These are phyloP conservation scores for Solenodon paradoxus DNA, from an alignment of 2,113 vertebrate genomes.

Conservation along the genomic window DNA sequence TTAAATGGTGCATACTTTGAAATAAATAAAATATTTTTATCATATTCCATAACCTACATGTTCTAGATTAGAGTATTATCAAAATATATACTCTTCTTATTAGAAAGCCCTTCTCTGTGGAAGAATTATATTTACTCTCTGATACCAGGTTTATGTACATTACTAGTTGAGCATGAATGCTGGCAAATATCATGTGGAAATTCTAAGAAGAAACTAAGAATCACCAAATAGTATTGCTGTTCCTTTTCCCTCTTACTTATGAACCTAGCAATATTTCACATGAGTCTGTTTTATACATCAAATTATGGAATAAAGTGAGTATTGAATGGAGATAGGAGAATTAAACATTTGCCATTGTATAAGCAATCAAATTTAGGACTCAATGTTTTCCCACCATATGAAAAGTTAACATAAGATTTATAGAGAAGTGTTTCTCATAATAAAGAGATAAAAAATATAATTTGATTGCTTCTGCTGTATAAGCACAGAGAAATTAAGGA, in stretches of 20 bases:
- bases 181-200: not conserved
- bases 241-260: not conserved
- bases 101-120: too few relatives aligned
- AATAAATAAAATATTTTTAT: not conserved
- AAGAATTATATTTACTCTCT: not conserved
- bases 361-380: not conserved
- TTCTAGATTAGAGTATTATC: not conserved
- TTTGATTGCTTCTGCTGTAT: not conserved
- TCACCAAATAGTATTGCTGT: not conserved
- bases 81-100: not conserved
- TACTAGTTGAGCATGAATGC: not conserved
- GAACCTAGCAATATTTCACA: not conserved
- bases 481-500: not conserved
- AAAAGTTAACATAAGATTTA: not conserved
- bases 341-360: not conserved
- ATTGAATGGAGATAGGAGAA: not conserved
- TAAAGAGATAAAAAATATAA: not conserved
- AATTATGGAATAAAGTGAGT: not conserved
- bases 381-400: not conserved
- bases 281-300: not conserved
- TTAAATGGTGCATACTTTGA: not conserved
- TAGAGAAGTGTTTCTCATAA: not conserved
- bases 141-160: not conserved
- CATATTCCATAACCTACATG: not conserved
- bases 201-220: not conserved